phyloP scores from a whole-genome alignment of 2,797 vertebrate species.

The Kryptopterus vitreolus region DNA sequence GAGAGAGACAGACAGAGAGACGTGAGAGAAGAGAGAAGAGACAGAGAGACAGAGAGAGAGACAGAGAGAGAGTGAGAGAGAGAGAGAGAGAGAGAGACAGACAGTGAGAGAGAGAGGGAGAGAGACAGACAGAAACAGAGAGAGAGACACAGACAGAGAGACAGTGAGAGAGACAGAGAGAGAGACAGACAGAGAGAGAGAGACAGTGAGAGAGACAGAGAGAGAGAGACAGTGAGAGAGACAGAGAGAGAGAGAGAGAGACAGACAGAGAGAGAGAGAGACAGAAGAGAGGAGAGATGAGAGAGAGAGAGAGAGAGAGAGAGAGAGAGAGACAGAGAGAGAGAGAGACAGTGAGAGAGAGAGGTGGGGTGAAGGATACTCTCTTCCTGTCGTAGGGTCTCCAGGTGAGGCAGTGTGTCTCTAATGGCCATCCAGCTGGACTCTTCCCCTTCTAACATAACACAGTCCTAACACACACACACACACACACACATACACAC shows the following conservation, averaged over 20 bases:
- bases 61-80: background rate
- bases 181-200: too few species aligned
- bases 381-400: conserved; percentile 74
- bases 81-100: too few species aligned
- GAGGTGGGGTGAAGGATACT: conserved; percentile 85
- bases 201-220: background rate
- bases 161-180: background rate
- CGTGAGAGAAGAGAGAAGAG: too few species aligned
- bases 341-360: background rate
- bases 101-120: background rate
- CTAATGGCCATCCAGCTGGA: conserved; percentile 74
- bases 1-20: too few species aligned
- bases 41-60: background rate
- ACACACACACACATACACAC: conserved; percentile 16
- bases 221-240: background rate
- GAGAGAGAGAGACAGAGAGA: background rate
- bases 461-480: conserved; percentile 73
- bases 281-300: too few species aligned
- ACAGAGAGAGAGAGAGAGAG: background rate
- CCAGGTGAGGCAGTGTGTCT: conserved; percentile 75
- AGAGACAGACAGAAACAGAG: too few species aligned
- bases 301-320: background rate
- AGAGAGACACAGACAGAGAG: too few species aligned
- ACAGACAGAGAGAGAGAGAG: background rate
- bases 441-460: conserved; percentile 83